A percentile compares a stretch with the other conserved stretches of the same genome.
Evolutionary conservation across 2,113 vertebrate species (phyloP).

Genomic region (Anser brachyrhynchus): DNA sequence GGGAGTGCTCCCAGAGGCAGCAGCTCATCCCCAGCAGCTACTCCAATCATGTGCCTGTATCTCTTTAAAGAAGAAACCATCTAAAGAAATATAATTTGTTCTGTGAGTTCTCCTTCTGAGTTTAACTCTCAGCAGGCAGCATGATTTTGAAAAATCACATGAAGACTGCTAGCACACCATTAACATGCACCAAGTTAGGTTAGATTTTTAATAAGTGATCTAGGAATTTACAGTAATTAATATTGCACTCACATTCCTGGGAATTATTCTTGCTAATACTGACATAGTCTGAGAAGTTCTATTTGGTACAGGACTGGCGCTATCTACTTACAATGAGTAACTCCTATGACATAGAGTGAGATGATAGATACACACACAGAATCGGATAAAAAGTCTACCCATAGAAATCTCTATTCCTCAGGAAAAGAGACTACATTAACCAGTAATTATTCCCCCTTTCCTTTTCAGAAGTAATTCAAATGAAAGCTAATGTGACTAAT

Average conservation of each 20-base stretch:
- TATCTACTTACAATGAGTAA: neutral
- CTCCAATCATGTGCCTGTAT: neutral
- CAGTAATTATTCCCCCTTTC: neutral
- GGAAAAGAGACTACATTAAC: neutral
- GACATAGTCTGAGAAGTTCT: neutral
- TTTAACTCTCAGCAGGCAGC: neutral
- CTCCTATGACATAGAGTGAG: neutral
- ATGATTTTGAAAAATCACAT: neutral
- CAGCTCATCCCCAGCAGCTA: neutral
- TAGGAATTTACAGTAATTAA: neutral
- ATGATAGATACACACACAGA: neutral
- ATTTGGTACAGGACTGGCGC: neutral
- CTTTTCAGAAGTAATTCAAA: constrained; percentile 2
- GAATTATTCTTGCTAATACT: neutral
- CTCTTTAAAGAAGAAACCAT: neutral
- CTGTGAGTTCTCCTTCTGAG: neutral
- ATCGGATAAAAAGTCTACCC: neutral
- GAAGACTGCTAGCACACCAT: accelerated
- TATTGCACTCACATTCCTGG: neutral
- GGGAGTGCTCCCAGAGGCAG: neutral
- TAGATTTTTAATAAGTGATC: neutral
- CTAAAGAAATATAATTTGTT: neutral
- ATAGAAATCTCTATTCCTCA: neutral
- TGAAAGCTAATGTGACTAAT: constrained; percentile 28
- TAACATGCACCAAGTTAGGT: neutral